Percentiles rank a stretch among this genome's conserved stretches.
Evolutionary conservation across 2,888 invertebrate genomes (phyloP).

Genomic region (Cataglyphis altisquamis): DNA sequence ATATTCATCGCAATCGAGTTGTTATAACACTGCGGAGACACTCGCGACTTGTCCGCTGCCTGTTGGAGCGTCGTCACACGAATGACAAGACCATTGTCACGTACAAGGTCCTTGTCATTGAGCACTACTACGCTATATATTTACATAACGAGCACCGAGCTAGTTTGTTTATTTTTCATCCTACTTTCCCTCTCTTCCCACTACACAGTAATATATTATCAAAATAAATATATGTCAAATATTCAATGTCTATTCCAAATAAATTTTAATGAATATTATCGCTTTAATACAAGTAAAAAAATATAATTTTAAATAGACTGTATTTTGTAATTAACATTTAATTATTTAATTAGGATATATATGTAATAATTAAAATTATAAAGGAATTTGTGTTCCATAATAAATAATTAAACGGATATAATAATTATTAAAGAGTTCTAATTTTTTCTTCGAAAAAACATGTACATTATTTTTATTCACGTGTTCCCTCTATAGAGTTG

Average conservation of each 20-base stretch:
- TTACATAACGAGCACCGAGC: background rate
- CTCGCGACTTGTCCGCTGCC: background rate
- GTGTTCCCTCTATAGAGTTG: background rate
- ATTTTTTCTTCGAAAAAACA: background rate
- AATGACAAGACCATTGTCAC: background rate
- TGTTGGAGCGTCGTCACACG: background rate
- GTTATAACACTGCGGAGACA: background rate
- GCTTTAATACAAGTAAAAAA: background rate
- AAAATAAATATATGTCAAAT: background rate
- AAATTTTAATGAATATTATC: slow-evolving; percentile 6
- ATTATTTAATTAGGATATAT: background rate
- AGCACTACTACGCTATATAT: background rate
- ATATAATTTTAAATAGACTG: background rate
- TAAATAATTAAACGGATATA: background rate
- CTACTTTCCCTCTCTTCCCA: background rate
- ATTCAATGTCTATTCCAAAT: background rate
- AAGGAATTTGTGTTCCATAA: background rate
- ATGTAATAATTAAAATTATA: background rate
- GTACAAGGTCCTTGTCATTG: background rate
- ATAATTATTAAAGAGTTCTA: background rate
- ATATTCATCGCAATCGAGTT: background rate
- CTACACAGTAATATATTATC: background rate
- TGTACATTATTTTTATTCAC: background rate
- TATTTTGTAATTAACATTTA: background rate
- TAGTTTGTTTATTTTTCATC: background rate